These are phyloP conservation scores for Griposia aprilina DNA, from an alignment of 2,888 invertebrate genomes.

Conservation along the genomic window DNA sequence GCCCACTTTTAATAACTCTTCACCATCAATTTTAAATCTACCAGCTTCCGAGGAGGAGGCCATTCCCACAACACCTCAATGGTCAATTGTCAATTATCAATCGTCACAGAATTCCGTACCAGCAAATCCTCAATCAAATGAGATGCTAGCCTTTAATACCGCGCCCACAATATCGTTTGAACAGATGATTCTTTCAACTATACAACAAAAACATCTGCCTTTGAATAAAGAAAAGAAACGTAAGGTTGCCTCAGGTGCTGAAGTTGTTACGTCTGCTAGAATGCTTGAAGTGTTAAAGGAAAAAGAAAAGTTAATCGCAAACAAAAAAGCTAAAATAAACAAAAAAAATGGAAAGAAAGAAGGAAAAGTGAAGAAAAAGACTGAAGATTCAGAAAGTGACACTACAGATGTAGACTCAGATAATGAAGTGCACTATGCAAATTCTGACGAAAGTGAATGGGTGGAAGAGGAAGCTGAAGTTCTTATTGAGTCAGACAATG, in stretches of 20 bases:
- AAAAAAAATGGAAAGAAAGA: too few relatives aligned
- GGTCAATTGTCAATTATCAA: neutral
- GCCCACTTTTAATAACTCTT: neutral
- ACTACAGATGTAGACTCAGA: too few relatives aligned
- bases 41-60: conserved; percentile 3
- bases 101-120: neutral
- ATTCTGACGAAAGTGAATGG: too few relatives aligned
- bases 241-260: conserved; percentile 14
- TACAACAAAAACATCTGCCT: conserved; percentile 6
- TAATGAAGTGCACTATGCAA: too few relatives aligned
- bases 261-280: conserved; percentile 11
- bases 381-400: too few relatives aligned
- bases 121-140: conserved; percentile 2
- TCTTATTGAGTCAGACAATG: conserved; percentile 14
- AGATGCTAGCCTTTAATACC: neutral
- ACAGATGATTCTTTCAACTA: conserved; percentile 18
- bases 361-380: too few relatives aligned
- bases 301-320: neutral
- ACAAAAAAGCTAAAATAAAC: neutral
- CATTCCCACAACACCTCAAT: conserved; percentile 2
- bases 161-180: conserved; percentile 9
- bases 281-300: conserved; percentile 11
- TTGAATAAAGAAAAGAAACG: conserved; percentile 7
- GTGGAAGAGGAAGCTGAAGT: conserved; percentile 12
- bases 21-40: neutral